Conservation (phyloP, 2,113 vertebrate genomes). For the Larimichthys polyactis region DNA sequence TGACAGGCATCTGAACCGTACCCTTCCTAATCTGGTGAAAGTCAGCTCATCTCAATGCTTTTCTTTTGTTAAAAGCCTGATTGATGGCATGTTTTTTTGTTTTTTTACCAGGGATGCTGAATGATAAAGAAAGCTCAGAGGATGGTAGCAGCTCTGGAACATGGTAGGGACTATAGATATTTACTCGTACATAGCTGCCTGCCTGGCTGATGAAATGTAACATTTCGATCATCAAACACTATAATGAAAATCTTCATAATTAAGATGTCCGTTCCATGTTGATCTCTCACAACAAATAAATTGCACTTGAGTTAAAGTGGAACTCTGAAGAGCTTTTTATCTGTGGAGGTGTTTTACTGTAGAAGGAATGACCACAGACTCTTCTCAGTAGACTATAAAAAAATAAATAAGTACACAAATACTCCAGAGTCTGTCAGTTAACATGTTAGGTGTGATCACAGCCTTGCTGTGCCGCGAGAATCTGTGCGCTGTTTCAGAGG, state of each 20-base stretch:
- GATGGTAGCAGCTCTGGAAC: neutral
- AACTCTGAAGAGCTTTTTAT: neutral
- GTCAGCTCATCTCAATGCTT: constrained; percentile 9
- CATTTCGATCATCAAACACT: too few relatives aligned
- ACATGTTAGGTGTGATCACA: neutral
- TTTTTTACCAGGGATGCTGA: neutral
- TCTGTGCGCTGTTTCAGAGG: neutral
- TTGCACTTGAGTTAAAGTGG: neutral
- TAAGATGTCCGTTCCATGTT: neutral
- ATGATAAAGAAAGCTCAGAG: neutral
- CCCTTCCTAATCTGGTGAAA: constrained; percentile 28
- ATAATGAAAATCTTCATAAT: too few relatives aligned
- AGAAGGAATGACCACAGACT: neutral
- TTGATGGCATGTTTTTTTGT: too few relatives aligned
- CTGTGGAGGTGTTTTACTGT: neutral
- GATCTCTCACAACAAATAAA: neutral
- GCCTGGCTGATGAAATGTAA: too few relatives aligned
- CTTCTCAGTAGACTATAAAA: neutral
- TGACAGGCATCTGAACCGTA: constrained; percentile 17
- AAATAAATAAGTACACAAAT: neutral
- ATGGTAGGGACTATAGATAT: constrained; percentile 1
- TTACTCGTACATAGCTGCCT: neutral
- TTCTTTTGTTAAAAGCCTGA: constrained; percentile 1
- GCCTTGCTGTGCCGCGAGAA: neutral
- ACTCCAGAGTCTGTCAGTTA: neutral